phyloP scores from a whole-genome alignment of 1,140 invertebrate species.

The Chlorops oryzae region DNA sequence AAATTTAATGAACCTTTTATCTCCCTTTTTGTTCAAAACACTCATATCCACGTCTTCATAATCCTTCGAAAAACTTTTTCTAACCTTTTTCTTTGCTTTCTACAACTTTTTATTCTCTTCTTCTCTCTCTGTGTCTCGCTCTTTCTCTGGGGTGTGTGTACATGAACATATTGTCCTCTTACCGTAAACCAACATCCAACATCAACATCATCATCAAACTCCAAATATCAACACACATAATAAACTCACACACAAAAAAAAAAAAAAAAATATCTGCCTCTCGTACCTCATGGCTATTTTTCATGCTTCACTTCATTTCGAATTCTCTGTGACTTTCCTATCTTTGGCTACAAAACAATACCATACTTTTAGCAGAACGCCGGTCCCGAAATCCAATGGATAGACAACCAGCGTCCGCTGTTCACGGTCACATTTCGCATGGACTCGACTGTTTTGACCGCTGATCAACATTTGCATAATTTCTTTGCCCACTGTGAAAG shows the following conservation, averaged over 20 bases:
- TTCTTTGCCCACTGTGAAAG: constrained; percentile 71
- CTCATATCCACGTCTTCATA: too few species aligned
- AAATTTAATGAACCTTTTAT: too few species aligned
- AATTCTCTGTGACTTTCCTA: constrained; percentile 3
- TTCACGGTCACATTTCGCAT: constrained; percentile 78
- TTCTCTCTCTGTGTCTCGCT: too few species aligned
- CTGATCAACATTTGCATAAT: constrained; percentile 79
- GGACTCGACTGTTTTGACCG: constrained; percentile 80
- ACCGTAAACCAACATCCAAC: too few species aligned
- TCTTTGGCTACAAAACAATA: constrained; percentile 39
- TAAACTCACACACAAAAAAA: constrained; percentile 33
- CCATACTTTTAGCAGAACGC: constrained; percentile 62
- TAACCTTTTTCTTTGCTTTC: too few species aligned
- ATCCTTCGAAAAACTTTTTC: too few species aligned
- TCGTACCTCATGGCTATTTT: constrained; percentile 19
- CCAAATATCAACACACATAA: constrained; percentile 13
- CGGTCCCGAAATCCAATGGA: constrained; percentile 86
- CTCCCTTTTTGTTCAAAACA: too few species aligned
- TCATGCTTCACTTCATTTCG: constrained; percentile 17
- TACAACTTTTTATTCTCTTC: too few species aligned
- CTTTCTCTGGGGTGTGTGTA: too few species aligned
- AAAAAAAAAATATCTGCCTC: too few species aligned
- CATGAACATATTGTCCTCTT: too few species aligned
- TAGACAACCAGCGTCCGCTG: constrained; percentile 79
- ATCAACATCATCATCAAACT: not conserved